These are phyloP conservation scores for Leontopithecus rosalia DNA, from an alignment of 2,797 vertebrate species.

Conservation along the genomic window DNA sequence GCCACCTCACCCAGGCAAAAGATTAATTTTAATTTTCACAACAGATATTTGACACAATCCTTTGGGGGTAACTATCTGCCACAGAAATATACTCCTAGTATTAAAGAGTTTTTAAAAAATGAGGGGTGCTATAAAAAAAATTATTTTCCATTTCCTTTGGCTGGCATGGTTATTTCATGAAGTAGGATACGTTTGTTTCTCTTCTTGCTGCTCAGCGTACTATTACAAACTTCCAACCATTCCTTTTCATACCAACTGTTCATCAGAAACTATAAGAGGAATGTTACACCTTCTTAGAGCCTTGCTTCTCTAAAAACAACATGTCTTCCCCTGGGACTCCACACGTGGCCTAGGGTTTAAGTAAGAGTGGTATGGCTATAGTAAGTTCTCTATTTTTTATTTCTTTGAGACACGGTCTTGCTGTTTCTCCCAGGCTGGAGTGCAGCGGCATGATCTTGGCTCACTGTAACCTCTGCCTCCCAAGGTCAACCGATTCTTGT, in stretches of 20 bases:
- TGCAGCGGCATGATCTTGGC: not conserved
- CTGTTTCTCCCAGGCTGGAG: not conserved
- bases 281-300: not conserved
- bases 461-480: not conserved
- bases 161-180: not conserved
- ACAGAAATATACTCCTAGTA: not conserved
- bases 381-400: not conserved
- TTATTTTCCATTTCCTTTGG: not conserved
- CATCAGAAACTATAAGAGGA: not conserved
- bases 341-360: conserved; percentile 6
- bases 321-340: not conserved
- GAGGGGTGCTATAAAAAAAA: conserved; percentile 7
- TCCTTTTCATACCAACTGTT: conserved; percentile 44
- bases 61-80: conserved; percentile 13
- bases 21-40: not conserved
- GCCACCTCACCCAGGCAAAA: not conserved
- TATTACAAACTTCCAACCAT: conserved; percentile 39
- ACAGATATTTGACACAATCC: conserved; percentile 14
- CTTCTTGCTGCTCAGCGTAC: not conserved
- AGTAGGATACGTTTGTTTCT: not conserved
- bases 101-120: conserved; percentile 22
- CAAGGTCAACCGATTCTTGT: not conserved
- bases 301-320: conserved; percentile 61
- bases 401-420: not conserved
- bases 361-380: not conserved